Evolutionary conservation across 2,113 vertebrate genomes (phyloP).

Genomic region (Chascanopsetta lugubris): DNA sequence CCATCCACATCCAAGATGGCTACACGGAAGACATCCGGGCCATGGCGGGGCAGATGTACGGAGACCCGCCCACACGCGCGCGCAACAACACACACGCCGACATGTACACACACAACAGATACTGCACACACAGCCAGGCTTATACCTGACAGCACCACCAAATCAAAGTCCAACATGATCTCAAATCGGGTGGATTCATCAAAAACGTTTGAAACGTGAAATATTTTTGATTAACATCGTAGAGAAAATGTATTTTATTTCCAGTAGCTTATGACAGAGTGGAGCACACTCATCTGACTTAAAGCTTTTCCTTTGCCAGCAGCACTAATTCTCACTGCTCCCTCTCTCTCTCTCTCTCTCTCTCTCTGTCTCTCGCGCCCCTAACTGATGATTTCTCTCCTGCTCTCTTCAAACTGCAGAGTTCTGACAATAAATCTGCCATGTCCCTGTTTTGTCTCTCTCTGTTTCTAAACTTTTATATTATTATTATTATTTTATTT

Average conservation of each 20-base stretch:
- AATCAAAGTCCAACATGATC: too few species aligned
- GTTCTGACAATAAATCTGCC: neutral
- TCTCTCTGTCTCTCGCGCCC: constrained; percentile 24
- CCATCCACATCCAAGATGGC: neutral
- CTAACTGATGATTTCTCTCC: neutral
- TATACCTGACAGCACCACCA: constrained; percentile 38
- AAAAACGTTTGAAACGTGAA: too few species aligned
- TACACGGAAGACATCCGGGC: constrained; percentile 69
- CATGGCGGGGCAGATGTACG: constrained; percentile 74
- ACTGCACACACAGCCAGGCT: too few species aligned
- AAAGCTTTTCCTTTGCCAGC: constrained; percentile 39
- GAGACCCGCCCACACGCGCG: constrained; percentile 30
- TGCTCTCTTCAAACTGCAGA: neutral
- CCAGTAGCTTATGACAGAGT: neutral
- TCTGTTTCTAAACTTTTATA: neutral
- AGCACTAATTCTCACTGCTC: constrained; percentile 23
- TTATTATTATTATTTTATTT: too few species aligned
- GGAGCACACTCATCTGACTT: constrained; percentile 36
- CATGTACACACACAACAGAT: constrained; percentile 38
- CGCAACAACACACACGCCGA: constrained; percentile 39
- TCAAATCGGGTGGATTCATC: too few species aligned
- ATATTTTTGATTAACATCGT: neutral
- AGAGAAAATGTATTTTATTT: neutral
- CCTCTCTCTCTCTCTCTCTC: constrained; percentile 26
- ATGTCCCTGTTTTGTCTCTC: constrained; percentile 24